These are phyloP conservation scores for Gastrophryne carolinensis DNA, from an alignment of 2,797 vertebrate species.

Conservation along the genomic window DNA sequence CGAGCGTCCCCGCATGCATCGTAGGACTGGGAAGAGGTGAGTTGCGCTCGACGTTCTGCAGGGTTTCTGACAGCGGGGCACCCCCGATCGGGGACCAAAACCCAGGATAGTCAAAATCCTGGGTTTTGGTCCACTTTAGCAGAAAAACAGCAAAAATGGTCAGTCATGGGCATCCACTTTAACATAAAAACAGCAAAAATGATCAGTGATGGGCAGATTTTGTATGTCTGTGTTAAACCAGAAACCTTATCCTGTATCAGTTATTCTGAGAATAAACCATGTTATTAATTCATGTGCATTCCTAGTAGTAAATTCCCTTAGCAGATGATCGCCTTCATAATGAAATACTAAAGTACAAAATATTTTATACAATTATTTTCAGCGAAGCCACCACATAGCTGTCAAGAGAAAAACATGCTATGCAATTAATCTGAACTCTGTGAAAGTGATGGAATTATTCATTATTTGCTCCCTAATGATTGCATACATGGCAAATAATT, in stretches of 20 bases:
- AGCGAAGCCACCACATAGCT: background rate
- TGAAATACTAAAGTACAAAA: background rate
- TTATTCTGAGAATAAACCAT: background rate
- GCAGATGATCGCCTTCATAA: background rate
- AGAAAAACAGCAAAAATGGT: too few species aligned
- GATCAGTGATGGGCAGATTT: too few species aligned
- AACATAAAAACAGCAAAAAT: too few species aligned
- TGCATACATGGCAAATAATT: constrained; percentile 12
- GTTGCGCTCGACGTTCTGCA: too few species aligned
- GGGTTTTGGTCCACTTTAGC: too few species aligned
- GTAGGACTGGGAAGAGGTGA: too few species aligned
- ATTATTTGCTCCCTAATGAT: constrained; percentile 6
- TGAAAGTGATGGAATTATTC: background rate
- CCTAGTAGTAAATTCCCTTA: background rate
- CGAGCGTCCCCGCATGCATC: too few species aligned
- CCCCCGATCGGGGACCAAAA: too few species aligned
- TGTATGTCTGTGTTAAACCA: background rate
- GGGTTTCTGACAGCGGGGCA: too few species aligned
- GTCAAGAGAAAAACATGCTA: background rate
- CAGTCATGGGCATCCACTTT: too few species aligned
- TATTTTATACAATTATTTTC: constrained; percentile 7
- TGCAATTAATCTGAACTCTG: constrained; percentile 1
- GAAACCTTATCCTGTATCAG: background rate
- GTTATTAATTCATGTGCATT: constrained; percentile 5
- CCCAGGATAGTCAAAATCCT: too few species aligned